phyloP scores from a whole-genome alignment of 2,888 invertebrate species.

The Alsophila aescularia region DNA sequence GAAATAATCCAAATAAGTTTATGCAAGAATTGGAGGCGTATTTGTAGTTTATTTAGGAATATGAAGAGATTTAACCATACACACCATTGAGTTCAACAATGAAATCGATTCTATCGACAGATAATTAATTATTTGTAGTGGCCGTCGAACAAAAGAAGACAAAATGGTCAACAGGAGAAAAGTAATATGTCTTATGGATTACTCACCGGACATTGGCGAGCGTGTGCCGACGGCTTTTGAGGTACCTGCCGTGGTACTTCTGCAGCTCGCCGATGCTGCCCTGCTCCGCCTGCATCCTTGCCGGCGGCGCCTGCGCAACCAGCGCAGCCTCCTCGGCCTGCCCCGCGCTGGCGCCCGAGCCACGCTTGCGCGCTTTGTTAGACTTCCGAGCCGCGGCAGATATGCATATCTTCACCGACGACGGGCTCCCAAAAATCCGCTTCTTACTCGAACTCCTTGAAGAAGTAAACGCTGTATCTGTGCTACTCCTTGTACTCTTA shows the following conservation, averaged over 20 bases:
- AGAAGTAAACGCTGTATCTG: slow-evolving; percentile 78
- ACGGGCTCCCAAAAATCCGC: slow-evolving; percentile 79
- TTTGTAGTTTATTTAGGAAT: neutral
- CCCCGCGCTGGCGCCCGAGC: slow-evolving; percentile 67
- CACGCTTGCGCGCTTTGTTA: slow-evolving; percentile 81
- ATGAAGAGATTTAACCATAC: too few relatives aligned
- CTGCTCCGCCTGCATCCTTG: slow-evolving; percentile 96
- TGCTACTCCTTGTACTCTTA: slow-evolving; percentile 80
- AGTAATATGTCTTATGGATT: neutral
- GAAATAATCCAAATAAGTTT: neutral
- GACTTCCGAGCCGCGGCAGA: slow-evolving; percentile 82
- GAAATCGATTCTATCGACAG: too few relatives aligned
- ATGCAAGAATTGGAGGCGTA: too few relatives aligned
- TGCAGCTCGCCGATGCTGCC: slow-evolving; percentile 96
- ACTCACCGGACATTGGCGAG: slow-evolving; percentile 97
- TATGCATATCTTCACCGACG: slow-evolving; percentile 84
- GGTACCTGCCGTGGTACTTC: slow-evolving; percentile 93
- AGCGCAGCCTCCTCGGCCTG: slow-evolving; percentile 67
- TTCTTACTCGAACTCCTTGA: slow-evolving; percentile 83
- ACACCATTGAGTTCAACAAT: too few relatives aligned
- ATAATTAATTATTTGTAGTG: too few relatives aligned
- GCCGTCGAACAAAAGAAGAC: too few relatives aligned
- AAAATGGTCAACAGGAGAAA: too few relatives aligned
- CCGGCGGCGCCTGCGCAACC: slow-evolving; percentile 60
- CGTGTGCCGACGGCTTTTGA: slow-evolving; percentile 94